Base-by-base conservation (phyloP, 2,113 vertebrate species). In the Salvelinus alpinus region DNA sequence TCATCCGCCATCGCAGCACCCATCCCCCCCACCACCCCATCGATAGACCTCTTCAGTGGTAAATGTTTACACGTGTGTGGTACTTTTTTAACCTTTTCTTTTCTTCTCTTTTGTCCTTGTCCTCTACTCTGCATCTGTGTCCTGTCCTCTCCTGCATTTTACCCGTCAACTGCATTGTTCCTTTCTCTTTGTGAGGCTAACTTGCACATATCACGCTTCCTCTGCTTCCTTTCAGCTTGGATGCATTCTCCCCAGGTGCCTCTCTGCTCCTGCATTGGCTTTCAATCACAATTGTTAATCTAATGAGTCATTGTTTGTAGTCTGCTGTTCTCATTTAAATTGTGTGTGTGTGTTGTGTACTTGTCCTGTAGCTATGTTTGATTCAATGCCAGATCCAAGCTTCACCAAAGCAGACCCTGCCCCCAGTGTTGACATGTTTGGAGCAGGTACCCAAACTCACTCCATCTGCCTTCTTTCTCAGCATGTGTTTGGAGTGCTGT, bases 21-120 rank as follows among this genome's bases (percentile, higher is more conserved):
- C 76, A 85, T 92, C 90, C 91, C 94, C 91, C 91, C 94, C 92
- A 88, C 92, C 87, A 88, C 87, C 80, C 93, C 96, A 78, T 90
- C 93, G 87, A 94, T 95, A 94, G 96, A 99, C 94, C 96, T 99
- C 91, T 98, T 99, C 94, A 94, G 96, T 91, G 97, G 98, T 99
- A 99, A 99, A 91, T 71, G 77, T 79, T 71, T 65, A 78, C 72
- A 34, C 31, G 31, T 34, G 78, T 92, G 85, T 88, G 84, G 34
- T 7, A 44, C 3, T 71, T 22, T 25, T 12, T 60, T 25, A 60
- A 14, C 29, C 4, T 57, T 38, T 6, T 18, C 64, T 22, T 73
- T 44, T 71, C 18, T 34, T 34, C 48, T 51, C 8, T 31, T 9
- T 5, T 20, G 59, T 54, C 72, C 71, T 71, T 51, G 7, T 62